Conservation (phyloP, 2,888 invertebrate species). For the Digitonthophagus gazella region DNA sequence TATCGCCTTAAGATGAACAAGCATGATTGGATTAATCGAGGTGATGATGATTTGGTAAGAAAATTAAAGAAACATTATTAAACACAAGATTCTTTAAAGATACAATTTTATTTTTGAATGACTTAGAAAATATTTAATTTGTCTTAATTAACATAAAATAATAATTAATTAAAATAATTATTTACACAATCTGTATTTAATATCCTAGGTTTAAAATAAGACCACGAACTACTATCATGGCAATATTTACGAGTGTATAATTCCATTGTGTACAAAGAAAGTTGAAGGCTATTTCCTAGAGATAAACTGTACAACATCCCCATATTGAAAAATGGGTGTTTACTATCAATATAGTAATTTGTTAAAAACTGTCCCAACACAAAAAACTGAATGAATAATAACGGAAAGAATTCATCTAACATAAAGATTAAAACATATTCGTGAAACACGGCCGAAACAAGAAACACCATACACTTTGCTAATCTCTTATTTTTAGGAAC, state of each 20-base stretch:
- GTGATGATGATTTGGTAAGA: too few species aligned
- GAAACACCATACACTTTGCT: conserved; percentile 66
- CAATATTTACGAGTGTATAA: conserved; percentile 79
- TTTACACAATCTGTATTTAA: background rate
- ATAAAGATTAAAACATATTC: conserved; percentile 80
- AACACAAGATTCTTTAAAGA: too few species aligned
- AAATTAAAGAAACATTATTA: too few species aligned
- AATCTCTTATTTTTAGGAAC: conserved; percentile 51
- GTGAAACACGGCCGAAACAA: conserved; percentile 83
- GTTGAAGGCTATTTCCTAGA: conserved; percentile 73
- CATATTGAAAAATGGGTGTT: conserved; percentile 65
- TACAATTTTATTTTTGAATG: too few species aligned
- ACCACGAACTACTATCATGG: conserved; percentile 36
- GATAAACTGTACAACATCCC: conserved; percentile 80
- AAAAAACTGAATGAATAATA: conserved; percentile 76
- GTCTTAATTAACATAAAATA: too few species aligned
- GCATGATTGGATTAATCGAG: too few species aligned
- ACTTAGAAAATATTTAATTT: too few species aligned
- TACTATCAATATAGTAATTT: conserved; percentile 52
- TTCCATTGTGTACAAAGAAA: conserved; percentile 82
- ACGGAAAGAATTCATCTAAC: conserved; percentile 85
- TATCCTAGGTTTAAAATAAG: background rate
- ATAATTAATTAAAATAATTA: background rate
- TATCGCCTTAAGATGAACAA: too few species aligned
- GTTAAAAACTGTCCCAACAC: conserved; percentile 62